A percentile compares a stretch with the other conserved stretches of the same genome.
Conservation (phyloP, 2,888 invertebrate genomes). For the Hypomecis punctinalis region DNA sequence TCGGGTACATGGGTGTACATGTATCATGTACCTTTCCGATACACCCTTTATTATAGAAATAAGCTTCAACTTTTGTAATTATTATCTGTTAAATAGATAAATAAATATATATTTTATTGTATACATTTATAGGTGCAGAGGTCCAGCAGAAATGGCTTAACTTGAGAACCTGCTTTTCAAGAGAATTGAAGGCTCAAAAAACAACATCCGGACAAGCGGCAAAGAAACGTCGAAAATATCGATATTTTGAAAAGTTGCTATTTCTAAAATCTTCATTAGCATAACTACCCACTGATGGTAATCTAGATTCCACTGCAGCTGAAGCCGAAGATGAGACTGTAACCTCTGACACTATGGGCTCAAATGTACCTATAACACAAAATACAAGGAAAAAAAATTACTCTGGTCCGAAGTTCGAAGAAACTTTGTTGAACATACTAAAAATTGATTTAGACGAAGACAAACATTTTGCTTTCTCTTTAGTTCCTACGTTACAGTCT, state of each 20-base stretch:
- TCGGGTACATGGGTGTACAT: too few relatives aligned
- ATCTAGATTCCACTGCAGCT: constrained; percentile 16
- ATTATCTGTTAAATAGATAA: too few relatives aligned
- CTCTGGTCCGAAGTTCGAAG: constrained; percentile 10
- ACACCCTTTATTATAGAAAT: constrained; percentile 4
- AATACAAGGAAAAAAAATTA: constrained; percentile 7
- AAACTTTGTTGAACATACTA: constrained; percentile 17
- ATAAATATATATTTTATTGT: too few relatives aligned
- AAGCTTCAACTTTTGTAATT: constrained; percentile 6
- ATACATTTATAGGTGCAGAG: constrained; percentile 6
- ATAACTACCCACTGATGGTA: constrained; percentile 23
- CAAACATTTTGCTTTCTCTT: constrained; percentile 15
- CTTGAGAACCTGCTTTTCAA: constrained; percentile 23
- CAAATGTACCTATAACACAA: constrained; percentile 13
- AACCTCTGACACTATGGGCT: constrained; percentile 14
- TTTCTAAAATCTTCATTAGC: constrained; percentile 24
- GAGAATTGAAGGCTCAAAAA: constrained; percentile 26
- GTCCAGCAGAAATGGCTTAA: constrained; percentile 22
- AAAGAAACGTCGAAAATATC: constrained; percentile 27
- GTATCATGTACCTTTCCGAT: too few relatives aligned
- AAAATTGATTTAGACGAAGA: constrained; percentile 16
- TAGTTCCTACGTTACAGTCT: constrained; percentile 6
- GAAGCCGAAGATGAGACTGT: constrained; percentile 13
- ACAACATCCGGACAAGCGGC: constrained; percentile 28
- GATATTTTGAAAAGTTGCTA: constrained; percentile 26